Evolutionary conservation across 2,113 vertebrate genomes (phyloP).

Genomic region (Gopherus flavomarginatus): DNA sequence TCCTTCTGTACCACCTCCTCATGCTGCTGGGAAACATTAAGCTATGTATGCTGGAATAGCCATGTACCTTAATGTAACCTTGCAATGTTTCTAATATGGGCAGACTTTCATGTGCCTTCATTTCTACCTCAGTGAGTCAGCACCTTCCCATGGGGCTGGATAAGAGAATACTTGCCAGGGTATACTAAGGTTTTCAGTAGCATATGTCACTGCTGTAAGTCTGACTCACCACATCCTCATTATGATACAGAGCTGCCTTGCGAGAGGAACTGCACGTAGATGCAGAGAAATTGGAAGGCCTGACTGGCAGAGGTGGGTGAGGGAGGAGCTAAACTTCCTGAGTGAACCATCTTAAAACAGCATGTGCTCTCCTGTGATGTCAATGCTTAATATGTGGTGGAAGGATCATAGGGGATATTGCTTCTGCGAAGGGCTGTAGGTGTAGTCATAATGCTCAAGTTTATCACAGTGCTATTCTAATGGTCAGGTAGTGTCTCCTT

Average conservation of each 20-base stretch:
- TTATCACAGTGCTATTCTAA: too few species aligned
- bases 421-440: not conserved
- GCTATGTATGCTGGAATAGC: too few species aligned
- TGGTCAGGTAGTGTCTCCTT: not conserved
- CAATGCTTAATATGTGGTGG: not conserved
- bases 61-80: constrained; percentile 27
- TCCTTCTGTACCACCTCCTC: not conserved
- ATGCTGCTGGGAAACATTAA: not conserved
- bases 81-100: constrained; percentile 49
- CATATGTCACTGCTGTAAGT: constrained; percentile 36
- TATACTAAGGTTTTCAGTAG: constrained; percentile 41
- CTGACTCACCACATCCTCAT: too few species aligned
- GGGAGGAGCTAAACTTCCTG: not conserved
- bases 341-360: not conserved
- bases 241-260: not conserved
- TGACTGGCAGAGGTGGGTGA: not conserved
- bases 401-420: not conserved
- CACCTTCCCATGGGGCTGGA: constrained; percentile 54
- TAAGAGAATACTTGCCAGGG: constrained; percentile 20
- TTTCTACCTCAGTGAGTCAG: constrained; percentile 57
- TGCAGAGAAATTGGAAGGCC: constrained; percentile 2
- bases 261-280: constrained; percentile 33
- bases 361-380: not conserved
- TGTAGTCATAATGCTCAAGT: not conserved
- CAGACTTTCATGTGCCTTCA: constrained; percentile 31